A percentile compares a stretch with the other conserved stretches of the same genome.
Conservation (phyloP, 92 coral and sea anemone species). For the Actinernus sp. region DNA sequence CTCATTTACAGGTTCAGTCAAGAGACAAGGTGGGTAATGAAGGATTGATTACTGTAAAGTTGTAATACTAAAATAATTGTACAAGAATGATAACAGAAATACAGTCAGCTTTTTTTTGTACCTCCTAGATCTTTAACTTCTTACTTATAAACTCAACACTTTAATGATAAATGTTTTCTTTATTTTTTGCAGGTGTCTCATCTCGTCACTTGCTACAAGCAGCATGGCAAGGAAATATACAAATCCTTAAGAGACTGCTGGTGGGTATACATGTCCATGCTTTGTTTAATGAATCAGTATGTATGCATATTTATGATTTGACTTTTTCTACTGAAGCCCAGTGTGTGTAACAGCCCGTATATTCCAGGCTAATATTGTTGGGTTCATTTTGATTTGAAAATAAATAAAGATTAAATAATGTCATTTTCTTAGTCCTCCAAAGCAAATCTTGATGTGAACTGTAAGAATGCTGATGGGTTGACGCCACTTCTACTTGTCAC, state of each 20-base stretch:
- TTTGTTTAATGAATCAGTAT: background rate
- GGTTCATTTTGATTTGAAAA: background rate
- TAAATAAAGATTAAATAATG: background rate
- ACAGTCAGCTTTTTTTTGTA: too few relatives aligned
- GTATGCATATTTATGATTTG: too few relatives aligned
- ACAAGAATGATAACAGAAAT: too few relatives aligned
- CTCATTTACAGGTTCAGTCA: conserved; percentile 67
- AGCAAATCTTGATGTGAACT: conserved; percentile 78
- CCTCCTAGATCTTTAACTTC: too few relatives aligned
- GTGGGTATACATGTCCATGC: conserved; percentile 42
- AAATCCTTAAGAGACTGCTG: conserved; percentile 76
- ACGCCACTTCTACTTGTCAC: conserved; percentile 94
- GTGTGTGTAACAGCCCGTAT: too few relatives aligned
- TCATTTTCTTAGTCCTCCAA: conserved; percentile 53
- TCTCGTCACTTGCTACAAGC: conserved; percentile 95
- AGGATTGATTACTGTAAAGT: too few relatives aligned
- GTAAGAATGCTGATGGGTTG: conserved; percentile 92
- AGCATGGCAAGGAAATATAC: conserved; percentile 97
- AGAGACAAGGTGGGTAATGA: conserved; percentile 91
- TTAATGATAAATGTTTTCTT: background rate
- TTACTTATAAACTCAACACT: background rate
- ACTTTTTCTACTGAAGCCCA: too few relatives aligned
- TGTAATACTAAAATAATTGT: too few relatives aligned
- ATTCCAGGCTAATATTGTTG: background rate
- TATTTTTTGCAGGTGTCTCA: conserved; percentile 62